Evolutionary conservation across 2,113 vertebrate species (phyloP), one percentile per base, ranked within the genome.

Genomic region (Noctilio leporinus): DNA sequence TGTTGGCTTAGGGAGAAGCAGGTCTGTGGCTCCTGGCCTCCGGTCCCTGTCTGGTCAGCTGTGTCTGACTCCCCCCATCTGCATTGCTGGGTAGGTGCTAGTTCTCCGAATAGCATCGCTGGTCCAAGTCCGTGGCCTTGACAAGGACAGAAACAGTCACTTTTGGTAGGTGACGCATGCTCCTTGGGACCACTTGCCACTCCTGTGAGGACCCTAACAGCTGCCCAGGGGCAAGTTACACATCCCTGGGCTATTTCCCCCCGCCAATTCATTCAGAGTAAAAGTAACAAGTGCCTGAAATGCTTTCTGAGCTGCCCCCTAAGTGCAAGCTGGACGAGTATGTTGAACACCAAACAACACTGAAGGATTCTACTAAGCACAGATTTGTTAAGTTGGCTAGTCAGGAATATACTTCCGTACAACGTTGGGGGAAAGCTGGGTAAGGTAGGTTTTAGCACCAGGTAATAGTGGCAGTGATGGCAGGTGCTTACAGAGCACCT

Each of bases 201-300:
- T 87, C 5, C 0, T 4, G 3, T 15, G 43, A 85, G 9, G 26
- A 26, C 57, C 49, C 51, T 76, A n/a, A 11, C 5, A 30, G 9
- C 35, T 78, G 64, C 35, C 10, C 22, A 26, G 49, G 55, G 40
- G 57, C 65, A 35, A 49, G 16, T 81, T n/a, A 35, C 22, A 3
- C 20, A 59, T 17, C 30, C 7, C 17, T 76, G 47, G 43, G 20
- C 47, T 84, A 4, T 7, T 16, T 26, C 22, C 11, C n/a, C n/a
- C n/a, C n/a, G n/a, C n/a, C 11, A 65, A 0, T 62, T 82, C 47
- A 35, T 20, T 85, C 28, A 35, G 35, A 95, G 70, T 65, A 75
- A 40, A 93, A 94, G 38, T 40, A 33, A 85, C 8, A 28, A n/a
- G 22, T 33, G 35, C 91, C 14, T 17, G 43, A 76, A 76, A n/a